Base-by-base conservation (phyloP, 1,140 invertebrate species). In the Eciton burchellii region DNA sequence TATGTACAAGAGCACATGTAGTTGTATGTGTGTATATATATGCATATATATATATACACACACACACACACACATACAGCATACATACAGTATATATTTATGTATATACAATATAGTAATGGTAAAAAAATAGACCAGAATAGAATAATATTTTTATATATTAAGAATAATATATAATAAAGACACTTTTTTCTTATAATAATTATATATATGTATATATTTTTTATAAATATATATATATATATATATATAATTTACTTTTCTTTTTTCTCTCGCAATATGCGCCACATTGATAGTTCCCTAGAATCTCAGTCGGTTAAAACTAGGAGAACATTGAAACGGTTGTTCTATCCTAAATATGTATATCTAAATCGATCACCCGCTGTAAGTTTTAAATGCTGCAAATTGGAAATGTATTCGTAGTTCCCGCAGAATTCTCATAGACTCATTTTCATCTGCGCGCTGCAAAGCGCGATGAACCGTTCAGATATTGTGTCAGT, bases 121-220 rank as follows among this genome's bases (percentile, higher is more conserved):
- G 66, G 24, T 62, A 88, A 70, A 82, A 43, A 84, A 84, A 88
- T 83, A 60, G 68, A 74, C 21, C 89, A 85, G 66, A 91, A 89
- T 89, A 90, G 89, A 90, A 89, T 90, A 83, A 72, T 79, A 63
- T 83, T 74, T 77, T 85, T 85, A 91, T 91, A 91, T 91, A 92
- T 92, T 90, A 90, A 90, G 87, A 91, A 91, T 91, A 89, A 89
- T 88, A 83, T 90, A 87, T 89, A 86, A 90, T 91, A 83, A 83
- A 84, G 88, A 89, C 84, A 90, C 89, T 91, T 35, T 6, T 35
- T 35, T 35, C 35, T 35, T 35, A 35, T 35, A 35, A 89, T 85
- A 77, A 59, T 71, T 85, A 76, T 16, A 81, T 79, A 45, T 35
- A 68, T 86, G 87, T 85, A 65, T 83, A 68, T 60, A 84, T 88